Conservation (phyloP, 1,140 invertebrate genomes). For the Drosophila tristis region DNA sequence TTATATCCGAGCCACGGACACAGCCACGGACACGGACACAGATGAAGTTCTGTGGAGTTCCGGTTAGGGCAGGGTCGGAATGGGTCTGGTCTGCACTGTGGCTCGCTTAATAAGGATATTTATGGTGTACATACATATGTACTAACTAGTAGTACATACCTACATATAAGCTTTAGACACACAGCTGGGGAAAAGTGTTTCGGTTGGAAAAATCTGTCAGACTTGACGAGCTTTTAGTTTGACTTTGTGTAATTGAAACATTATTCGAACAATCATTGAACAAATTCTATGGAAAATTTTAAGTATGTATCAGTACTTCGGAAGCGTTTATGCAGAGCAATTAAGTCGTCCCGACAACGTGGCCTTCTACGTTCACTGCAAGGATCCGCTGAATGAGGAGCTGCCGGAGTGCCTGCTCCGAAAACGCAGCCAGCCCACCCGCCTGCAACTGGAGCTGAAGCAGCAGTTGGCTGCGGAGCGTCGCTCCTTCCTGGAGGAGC, state of each 20-base stretch:
- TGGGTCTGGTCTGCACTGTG: neutral
- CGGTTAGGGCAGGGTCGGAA: neutral
- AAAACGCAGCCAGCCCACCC: neutral
- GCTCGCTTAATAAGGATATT: conserved; percentile 27
- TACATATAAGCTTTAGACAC: too few relatives aligned
- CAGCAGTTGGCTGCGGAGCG: conserved; percentile 21
- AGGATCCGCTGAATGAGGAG: conserved; percentile 14
- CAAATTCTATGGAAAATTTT: conserved; percentile 21
- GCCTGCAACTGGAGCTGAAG: neutral
- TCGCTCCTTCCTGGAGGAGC: neutral
- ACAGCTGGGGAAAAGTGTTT: too few relatives aligned
- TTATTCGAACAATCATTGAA: neutral
- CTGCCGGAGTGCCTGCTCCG: conserved; percentile 12
- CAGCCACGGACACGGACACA: conserved; percentile 15
- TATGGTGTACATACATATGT: conserved; percentile 29
- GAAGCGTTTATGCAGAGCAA: neutral
- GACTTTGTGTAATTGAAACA: conserved; percentile 4
- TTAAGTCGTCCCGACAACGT: neutral
- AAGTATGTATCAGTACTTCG: neutral
- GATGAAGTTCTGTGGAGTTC: conserved; percentile 26
- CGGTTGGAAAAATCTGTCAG: neutral
- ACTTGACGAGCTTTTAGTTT: neutral
- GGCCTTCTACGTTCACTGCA: conserved; percentile 33
- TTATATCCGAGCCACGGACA: conserved; percentile 56
- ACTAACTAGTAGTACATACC: too few relatives aligned